phyloP scores from a whole-genome alignment of 2,888 invertebrate species.

The Hybos culiciformis region DNA sequence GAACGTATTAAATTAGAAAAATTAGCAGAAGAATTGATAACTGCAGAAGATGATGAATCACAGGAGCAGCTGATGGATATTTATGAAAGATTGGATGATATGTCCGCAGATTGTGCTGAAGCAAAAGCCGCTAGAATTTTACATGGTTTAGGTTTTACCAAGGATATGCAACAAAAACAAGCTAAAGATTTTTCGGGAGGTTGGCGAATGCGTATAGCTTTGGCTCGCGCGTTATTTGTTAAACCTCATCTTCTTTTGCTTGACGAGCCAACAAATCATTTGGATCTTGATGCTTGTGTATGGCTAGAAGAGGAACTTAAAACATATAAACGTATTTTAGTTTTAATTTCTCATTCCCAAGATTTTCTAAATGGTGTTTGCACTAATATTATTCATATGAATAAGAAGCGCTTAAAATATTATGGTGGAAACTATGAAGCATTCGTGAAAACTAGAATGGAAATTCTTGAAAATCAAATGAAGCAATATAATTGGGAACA shows the following conservation, averaged over 20 bases:
- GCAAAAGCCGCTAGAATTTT: constrained; percentile 88
- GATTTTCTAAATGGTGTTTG: constrained; percentile 97
- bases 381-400: constrained; percentile 91
- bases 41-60: constrained; percentile 77
- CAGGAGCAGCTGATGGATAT: constrained; percentile 96
- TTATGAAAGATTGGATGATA: constrained; percentile 93
- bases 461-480: constrained; percentile 94
- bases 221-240: constrained; percentile 92
- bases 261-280: constrained; percentile 98
- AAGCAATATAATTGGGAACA: constrained; percentile 99
- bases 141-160: constrained; percentile 89
- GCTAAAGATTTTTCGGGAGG: constrained; percentile 85
- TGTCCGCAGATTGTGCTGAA: constrained; percentile 91
- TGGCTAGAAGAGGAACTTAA: constrained; percentile 98
- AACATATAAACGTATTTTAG: constrained; percentile 90
- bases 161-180: constrained; percentile 71
- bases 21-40: constrained; percentile 77
- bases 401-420: constrained; percentile 83
- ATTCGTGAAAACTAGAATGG: constrained; percentile 84
- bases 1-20: constrained; percentile 83
- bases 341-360: constrained; percentile 98
- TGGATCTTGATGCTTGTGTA: constrained; percentile 97
- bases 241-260: constrained; percentile 92
- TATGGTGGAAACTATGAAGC: constrained; percentile 96
- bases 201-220: constrained; percentile 98